Evolutionary conservation across 2,797 vertebrate genomes (phyloP), one percentile per base, ranked within the genome.

Genomic region (Gadopsis bispinosus): DNA sequence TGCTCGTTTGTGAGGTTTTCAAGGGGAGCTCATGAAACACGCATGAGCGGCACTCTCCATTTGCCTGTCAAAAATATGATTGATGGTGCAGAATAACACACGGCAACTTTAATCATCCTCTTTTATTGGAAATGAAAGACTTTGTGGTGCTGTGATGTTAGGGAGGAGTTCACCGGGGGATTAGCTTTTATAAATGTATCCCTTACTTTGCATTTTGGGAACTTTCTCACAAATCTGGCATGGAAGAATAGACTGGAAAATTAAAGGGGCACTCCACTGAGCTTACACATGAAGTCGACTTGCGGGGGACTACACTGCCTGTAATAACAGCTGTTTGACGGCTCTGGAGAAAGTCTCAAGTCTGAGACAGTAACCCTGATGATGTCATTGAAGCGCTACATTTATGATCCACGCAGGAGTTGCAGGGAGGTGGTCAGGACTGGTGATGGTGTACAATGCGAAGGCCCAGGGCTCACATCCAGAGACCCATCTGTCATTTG

Each of bases 1-100:
- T 56, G 80, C 84, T 77, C 73, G 51, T 87, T 80, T 69, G 76
- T 85, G 90, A 81, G 84, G 88, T 87, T 89, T 89, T 83, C 68
- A 75, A 81, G 81, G 76, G 74, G 80, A 84, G 89, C 81, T 83
- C 77, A 83, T 77, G 86, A 89, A 86, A 80, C 81, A 84, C 75
- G 77, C 86, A 87, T 81, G 89, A 83, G 73, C 69, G 73, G 81
- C 65, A 74, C 84, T 85, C 91, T 86, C 87, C 86, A 81, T 90
- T 82, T 59, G 73, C 88, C 88, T 93, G 92, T 93, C 91, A 92
- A 55, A 78, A 89, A 81, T 64, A 90, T 93, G 92, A 94, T 94
- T 93, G 93, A 94, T 95, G 92, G 88, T 22, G 71, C 78, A 41
- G 80, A 87, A 84, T 83, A 87, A 87, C 85, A 66, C 69, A 53